A percentile compares a stretch with the other conserved stretches of the same genome.
Conservation (phyloP, 2,888 invertebrate species). For the Synergus japonicus region DNA sequence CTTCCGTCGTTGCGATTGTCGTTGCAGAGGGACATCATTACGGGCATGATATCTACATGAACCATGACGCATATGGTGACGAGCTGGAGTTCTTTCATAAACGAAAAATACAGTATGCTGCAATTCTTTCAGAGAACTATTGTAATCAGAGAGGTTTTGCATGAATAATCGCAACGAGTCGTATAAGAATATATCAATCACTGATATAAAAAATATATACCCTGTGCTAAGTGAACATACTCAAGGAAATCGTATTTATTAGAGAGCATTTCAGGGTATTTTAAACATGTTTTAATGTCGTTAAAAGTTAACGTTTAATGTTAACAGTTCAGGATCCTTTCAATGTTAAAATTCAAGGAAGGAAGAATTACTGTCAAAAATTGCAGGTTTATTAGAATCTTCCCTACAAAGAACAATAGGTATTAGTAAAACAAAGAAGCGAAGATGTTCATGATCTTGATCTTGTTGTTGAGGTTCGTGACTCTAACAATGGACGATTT, state of each 20-base stretch:
- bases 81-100: constrained; percentile 52
- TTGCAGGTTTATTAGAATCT: background rate
- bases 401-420: background rate
- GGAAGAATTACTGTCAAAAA: too few species aligned
- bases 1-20: constrained; percentile 61
- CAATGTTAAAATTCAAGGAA: background rate
- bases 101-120: constrained; percentile 22
- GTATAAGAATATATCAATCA: background rate
- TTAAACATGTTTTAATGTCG: background rate
- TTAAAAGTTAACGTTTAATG: too few species aligned
- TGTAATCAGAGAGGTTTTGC: background rate
- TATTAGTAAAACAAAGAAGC: constrained; percentile 11
- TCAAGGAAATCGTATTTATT: constrained; percentile 4
- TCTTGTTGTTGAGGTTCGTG: constrained; percentile 59
- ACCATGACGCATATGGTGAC: constrained; percentile 54
- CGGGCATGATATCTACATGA: constrained; percentile 44
- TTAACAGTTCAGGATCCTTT: background rate
- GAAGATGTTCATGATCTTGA: constrained; percentile 49
- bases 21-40: constrained; percentile 49
- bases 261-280: background rate
- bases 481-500: constrained; percentile 53
- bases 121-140: background rate
- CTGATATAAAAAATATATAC: background rate
- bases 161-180: background rate
- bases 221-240: background rate